Conservation (phyloP, 2,888 invertebrate species). For the Ramazzottius varieornatus region DNA sequence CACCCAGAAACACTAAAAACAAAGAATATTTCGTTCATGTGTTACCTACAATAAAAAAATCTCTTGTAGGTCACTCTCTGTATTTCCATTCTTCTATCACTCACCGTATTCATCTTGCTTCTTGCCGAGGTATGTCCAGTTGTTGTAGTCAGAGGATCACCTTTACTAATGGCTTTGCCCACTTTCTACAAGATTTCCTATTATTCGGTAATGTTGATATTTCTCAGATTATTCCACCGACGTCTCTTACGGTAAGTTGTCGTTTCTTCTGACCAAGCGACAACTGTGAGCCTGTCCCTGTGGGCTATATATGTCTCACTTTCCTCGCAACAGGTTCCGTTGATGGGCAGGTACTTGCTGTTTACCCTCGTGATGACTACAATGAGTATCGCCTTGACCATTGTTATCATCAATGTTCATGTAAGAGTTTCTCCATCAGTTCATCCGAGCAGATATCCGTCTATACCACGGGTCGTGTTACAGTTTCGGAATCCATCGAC, state of each 20-base stretch:
- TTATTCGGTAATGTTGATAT: background rate
- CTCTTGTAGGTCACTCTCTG: constrained; percentile 42
- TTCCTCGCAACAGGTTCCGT: no score
- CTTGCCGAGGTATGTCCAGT: constrained; percentile 96
- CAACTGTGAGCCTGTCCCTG: no score
- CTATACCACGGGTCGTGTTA: no score
- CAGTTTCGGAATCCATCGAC: constrained; percentile 79
- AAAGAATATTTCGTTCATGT: no score
- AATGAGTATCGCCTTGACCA: constrained; percentile 51
- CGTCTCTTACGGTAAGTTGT: constrained; percentile 44
- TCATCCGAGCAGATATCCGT: no score
- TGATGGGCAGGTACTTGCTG: constrained; percentile 84
- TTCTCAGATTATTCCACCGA: constrained; percentile 53
- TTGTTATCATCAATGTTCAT: constrained; percentile 70
- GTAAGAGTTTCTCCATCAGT: no score
- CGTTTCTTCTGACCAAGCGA: no score
- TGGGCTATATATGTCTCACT: no score
- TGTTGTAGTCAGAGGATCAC: no score
- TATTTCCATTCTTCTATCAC: constrained; percentile 83
- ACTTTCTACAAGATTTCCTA: no score
- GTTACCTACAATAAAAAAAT: no score
- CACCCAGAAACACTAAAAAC: background rate
- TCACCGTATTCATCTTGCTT: constrained; percentile 93
- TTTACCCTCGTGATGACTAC: constrained; percentile 91
- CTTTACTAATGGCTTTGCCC: no score